Evolutionary conservation across 2,113 vertebrate genomes (phyloP), one percentile per base, ranked within the genome.

Genomic region (Numenius arquata): DNA sequence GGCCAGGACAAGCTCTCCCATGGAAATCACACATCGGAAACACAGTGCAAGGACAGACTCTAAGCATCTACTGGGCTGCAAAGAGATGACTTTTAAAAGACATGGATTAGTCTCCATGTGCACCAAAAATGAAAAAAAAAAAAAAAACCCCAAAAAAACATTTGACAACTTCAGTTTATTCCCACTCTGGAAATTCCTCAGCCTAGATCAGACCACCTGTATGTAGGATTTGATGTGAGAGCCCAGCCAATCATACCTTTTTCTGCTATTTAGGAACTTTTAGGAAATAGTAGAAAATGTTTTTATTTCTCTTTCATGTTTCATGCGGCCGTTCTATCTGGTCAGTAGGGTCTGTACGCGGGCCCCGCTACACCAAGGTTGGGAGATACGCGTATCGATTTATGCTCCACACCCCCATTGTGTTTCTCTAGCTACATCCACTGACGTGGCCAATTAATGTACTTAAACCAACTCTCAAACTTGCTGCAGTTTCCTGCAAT

Each of bases 1-100:
- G 63, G 75, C 52, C 82, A 88, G 67, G 79, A 36, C 68, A 81
- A 63, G 43, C 47, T 81, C 85, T 56, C 48, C 30, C 55, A 56
- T 1, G 89, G 25, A 82, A 79, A 91, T 27, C 58, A 79, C 32
- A 15, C 13, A 73, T 30, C 4, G 7, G 75, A 83, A 84, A 53
- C 45, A 80, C 74, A 17, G 21, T 19, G 68, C 72, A 88, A 88
- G n/a, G 73, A 89, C 34, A 88, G 68, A 48, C 25, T 76, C 36
- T 70, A 18, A 27, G 75, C 40, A 63, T 70, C 78, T 77, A 48
- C 88, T 9, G 36, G 30, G 5, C 38, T 85, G 68, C 63, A 89
- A 87, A 82, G 38, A 73, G 56, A 74, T 6, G 58, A 68, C 40
- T 72, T 88, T 77, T 84, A 90, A 58, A 86, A 81, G 34, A 90